phyloP scores from a whole-genome alignment of 2,113 vertebrate species.

The Colaptes auratus region DNA sequence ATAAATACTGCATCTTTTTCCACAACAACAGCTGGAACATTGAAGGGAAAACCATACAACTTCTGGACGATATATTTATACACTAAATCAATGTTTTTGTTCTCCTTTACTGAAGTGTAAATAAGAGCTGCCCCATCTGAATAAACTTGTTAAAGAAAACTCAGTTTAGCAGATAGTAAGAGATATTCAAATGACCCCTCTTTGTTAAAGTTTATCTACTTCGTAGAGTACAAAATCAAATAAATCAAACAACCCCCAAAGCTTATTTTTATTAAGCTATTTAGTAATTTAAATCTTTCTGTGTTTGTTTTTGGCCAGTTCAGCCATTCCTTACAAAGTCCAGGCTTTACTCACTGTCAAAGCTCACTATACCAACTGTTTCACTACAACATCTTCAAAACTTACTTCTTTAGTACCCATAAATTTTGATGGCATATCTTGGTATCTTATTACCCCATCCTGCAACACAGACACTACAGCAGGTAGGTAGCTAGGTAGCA shows the following conservation, averaged over 20 bases:
- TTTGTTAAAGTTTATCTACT: background rate
- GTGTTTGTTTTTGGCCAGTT: background rate
- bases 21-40: conserved; percentile 91
- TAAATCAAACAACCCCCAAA: background rate
- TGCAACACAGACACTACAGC: background rate
- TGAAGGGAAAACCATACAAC: conserved; percentile 96
- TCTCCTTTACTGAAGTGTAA: conserved; percentile 99
- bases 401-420: background rate
- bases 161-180: background rate
- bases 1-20: conserved; percentile 98
- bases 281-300: background rate
- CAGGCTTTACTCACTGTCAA: background rate
- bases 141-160: conserved; percentile 81
- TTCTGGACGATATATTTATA: conserved; percentile 99
- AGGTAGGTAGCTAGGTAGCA: background rate
- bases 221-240: background rate
- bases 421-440: background rate
- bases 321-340: background rate
- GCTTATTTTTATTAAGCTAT: background rate
- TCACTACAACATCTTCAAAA: background rate
- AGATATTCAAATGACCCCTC: background rate
- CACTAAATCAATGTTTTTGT: conserved; percentile 96
- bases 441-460: background rate
- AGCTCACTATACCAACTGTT: background rate
- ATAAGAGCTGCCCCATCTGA: conserved; percentile 96